Evolutionary conservation across 2,797 vertebrate species (phyloP).

Genomic region (Myotis pilosus): DNA sequence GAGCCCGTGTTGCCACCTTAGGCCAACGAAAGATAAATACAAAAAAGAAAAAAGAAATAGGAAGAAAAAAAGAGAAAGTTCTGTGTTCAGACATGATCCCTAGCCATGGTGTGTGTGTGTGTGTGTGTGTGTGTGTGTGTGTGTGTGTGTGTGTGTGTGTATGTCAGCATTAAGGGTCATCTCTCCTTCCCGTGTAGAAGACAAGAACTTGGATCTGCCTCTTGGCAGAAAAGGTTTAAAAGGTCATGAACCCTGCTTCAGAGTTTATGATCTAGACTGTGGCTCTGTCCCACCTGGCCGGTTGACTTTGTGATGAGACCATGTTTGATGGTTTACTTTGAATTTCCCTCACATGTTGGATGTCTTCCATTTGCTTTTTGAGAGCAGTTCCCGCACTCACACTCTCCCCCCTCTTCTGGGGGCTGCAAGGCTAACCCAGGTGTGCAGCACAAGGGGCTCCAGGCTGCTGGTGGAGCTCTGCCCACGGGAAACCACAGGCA

Average conservation of each 20-base stretch:
- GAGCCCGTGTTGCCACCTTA: not conserved
- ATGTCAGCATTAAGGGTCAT: not conserved
- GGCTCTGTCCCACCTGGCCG: not conserved
- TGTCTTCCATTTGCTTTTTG: not conserved
- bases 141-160: not conserved
- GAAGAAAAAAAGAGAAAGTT: not conserved
- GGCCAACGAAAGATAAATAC: not conserved
- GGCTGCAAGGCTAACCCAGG: not conserved
- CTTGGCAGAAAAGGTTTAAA: not conserved
- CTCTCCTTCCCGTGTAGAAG: not conserved
- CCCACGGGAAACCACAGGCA: not conserved
- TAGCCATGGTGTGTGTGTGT: not conserved
- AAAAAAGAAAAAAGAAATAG: not conserved
- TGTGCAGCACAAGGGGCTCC: too few relatives aligned
- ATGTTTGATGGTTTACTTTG: not conserved
- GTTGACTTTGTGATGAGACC: not conserved
- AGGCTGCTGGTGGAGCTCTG: not conserved
- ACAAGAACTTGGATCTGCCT: not conserved
- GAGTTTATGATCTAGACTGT: not conserved
- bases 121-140: not conserved
- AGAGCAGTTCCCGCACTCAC: rapidly evolving
- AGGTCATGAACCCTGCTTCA: not conserved
- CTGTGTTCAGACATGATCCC: not conserved
- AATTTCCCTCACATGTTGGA: not conserved
- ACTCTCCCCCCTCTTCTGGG: not conserved